phyloP scores from a whole-genome alignment of 92 coral and sea anemone genomes.

The Bergia sp. region DNA sequence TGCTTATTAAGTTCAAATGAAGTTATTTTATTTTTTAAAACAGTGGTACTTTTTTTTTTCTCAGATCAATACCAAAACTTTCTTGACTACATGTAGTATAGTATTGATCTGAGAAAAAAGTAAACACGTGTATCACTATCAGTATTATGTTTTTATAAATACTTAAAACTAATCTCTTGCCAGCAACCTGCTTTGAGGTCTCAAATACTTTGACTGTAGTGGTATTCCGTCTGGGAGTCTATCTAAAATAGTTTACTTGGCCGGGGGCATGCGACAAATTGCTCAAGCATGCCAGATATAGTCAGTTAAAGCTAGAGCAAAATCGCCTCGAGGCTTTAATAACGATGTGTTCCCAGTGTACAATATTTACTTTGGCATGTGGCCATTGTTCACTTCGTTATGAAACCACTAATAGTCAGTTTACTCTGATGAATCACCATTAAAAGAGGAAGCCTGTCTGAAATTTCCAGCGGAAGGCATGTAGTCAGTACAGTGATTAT shows the following conservation, averaged over 20 bases:
- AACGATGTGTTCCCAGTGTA: not conserved
- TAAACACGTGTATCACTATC: not conserved
- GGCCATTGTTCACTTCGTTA: not conserved
- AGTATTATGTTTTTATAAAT: not conserved
- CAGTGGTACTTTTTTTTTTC: not conserved
- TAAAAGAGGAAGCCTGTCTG: not conserved
- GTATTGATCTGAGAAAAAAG: not conserved
- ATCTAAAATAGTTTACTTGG: not conserved
- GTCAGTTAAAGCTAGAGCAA: not conserved
- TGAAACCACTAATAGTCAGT: not conserved
- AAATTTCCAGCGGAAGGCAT: not conserved
- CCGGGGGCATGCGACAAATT: not conserved
- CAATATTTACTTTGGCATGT: not conserved
- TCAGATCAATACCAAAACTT: not conserved
- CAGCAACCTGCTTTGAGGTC: not conserved
- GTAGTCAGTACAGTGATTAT: not conserved
- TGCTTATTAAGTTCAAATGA: too few relatives aligned
- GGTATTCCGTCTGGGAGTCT: not conserved
- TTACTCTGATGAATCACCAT: not conserved
- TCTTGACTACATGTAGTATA: not conserved
- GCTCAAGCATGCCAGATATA: not conserved
- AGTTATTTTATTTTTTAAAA: too few relatives aligned
- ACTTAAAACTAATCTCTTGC: not conserved
- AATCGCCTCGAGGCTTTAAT: constrained; percentile 3
- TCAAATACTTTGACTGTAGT: not conserved